phyloP scores from a whole-genome alignment of 2,888 invertebrate species.

The Reticulitermes lucifugus region DNA sequence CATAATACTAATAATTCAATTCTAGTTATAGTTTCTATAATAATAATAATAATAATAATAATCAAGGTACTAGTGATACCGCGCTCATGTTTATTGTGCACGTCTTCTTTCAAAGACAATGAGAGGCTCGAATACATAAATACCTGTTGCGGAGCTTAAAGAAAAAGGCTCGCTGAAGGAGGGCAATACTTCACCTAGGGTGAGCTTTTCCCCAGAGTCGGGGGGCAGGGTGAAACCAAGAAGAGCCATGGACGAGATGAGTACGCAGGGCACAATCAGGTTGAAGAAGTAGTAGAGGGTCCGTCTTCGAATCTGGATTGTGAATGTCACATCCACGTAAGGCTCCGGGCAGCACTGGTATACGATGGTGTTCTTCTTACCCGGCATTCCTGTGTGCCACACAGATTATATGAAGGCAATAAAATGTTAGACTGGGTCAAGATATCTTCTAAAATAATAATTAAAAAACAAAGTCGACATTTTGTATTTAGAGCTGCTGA shows the following conservation, averaged over 20 bases:
- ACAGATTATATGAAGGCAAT: too few species aligned
- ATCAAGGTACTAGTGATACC: neutral
- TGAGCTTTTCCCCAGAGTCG: slow-evolving; percentile 96
- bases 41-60: neutral
- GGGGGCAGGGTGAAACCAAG: slow-evolving; percentile 98
- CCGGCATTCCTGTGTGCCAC: slow-evolving; percentile 81
- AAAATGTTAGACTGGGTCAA: too few species aligned
- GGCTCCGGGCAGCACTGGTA: slow-evolving; percentile 96
- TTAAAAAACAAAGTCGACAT: too few species aligned
- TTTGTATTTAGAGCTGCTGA: too few species aligned
- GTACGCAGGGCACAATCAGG: slow-evolving; percentile 98
- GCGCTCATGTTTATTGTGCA: neutral
- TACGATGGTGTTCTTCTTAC: slow-evolving; percentile 88
- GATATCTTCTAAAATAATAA: too few species aligned
- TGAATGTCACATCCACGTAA: slow-evolving; percentile 96
- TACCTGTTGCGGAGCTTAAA: neutral
- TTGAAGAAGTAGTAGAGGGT: slow-evolving; percentile 99
- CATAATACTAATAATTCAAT: too few species aligned
- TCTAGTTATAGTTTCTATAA: too few species aligned
- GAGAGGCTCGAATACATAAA: neutral
- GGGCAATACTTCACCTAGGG: slow-evolving; percentile 77
- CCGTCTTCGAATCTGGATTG: slow-evolving; percentile 94
- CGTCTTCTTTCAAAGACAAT: neutral
- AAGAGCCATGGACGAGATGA: slow-evolving; percentile 98
- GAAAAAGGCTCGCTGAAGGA: neutral